phyloP scores from a whole-genome alignment of 2,113 vertebrate genomes.

The Cranoglanis bouderius region DNA sequence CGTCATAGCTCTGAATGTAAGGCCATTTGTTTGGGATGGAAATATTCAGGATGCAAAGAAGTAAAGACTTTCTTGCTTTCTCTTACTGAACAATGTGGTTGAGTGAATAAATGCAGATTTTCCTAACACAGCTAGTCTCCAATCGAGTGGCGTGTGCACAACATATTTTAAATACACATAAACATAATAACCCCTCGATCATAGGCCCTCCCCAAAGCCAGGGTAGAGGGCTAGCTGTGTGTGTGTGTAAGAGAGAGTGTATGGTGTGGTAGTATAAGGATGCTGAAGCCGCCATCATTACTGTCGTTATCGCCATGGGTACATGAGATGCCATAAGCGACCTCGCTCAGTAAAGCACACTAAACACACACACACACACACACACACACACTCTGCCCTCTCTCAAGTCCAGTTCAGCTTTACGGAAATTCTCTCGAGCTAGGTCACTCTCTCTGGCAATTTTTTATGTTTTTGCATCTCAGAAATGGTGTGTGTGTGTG shows the following conservation, averaged over 20 bases:
- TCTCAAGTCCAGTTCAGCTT: neutral
- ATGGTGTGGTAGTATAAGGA: neutral
- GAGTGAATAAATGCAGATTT: neutral
- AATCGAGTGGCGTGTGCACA: neutral
- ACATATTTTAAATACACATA: too few species aligned
- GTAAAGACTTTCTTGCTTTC: neutral
- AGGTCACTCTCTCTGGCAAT: neutral
- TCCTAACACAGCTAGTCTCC: neutral
- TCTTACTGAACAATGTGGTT: neutral
- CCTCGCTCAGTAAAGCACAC: neutral
- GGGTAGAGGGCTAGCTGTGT: neutral
- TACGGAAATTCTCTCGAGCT: slow-evolving; percentile 15
- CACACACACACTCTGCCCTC: neutral
- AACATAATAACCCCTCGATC: neutral
- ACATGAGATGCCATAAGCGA: slow-evolving; percentile 6
- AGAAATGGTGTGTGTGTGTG: neutral
- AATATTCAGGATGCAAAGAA: neutral
- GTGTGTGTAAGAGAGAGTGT: neutral
- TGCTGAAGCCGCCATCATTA: neutral
- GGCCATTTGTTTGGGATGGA: neutral
- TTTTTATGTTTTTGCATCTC: neutral
- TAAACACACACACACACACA: neutral
- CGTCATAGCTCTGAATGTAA: neutral
- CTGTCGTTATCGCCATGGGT: neutral
- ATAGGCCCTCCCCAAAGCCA: neutral